Evolutionary conservation across 1,140 invertebrate genomes (phyloP).

Genomic region (Sarcophaga bullata): DNA sequence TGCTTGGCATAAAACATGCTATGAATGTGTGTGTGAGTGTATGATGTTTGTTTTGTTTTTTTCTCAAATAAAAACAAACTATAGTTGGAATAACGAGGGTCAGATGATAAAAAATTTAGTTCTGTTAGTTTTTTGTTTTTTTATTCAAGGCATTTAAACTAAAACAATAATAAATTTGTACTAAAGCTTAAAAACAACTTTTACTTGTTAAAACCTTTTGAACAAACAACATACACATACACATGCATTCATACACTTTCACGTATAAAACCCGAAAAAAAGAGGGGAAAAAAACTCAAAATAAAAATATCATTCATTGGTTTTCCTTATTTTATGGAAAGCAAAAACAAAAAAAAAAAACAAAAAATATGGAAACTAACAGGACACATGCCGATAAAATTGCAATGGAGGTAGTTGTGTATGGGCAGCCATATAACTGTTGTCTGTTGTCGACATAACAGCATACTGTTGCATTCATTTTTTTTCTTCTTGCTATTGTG

Average conservation of each 20-base stretch:
- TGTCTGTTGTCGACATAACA: neutral
- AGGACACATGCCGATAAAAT: no score
- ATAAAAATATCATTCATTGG: conserved; percentile 22
- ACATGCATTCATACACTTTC: neutral
- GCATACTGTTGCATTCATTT: neutral
- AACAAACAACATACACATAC: neutral
- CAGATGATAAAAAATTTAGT: conserved; percentile 7
- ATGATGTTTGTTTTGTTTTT: neutral
- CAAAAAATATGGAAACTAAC: no score
- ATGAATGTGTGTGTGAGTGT: neutral
- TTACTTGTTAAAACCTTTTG: neutral
- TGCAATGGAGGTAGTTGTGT: no score
- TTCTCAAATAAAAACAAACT: neutral
- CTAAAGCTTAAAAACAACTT: conserved; percentile 22
- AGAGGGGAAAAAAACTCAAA: neutral
- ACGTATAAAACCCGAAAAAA: neutral
- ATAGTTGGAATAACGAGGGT: neutral
- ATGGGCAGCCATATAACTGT: neutral
- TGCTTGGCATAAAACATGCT: neutral
- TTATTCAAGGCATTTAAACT: neutral
- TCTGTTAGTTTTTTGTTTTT: no score
- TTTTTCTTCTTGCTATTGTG: no score
- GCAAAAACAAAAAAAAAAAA: no score
- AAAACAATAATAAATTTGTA: conserved; percentile 4
- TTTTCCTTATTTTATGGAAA: neutral